Percentiles rank a stretch among this genome's conserved stretches.
phyloP scores from a whole-genome alignment of 2,888 invertebrate species.

The Formica aserva region DNA sequence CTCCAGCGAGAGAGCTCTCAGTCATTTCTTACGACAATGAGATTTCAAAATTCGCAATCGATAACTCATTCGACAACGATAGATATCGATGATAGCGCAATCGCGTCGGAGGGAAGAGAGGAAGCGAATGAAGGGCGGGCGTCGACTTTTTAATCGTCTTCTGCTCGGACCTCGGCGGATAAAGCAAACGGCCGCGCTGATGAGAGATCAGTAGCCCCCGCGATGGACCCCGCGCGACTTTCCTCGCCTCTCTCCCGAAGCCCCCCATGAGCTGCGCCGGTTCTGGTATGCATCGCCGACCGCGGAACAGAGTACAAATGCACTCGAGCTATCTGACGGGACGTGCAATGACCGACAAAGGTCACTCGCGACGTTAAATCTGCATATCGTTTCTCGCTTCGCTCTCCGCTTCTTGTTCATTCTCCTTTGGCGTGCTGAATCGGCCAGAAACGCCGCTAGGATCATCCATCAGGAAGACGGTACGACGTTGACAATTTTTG shows the following conservation, averaged over 20 bases:
- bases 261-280: slow-evolving; percentile 47
- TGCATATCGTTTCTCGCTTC: slow-evolving; percentile 73
- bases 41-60: not conserved
- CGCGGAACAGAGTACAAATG: slow-evolving; percentile 70
- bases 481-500: slow-evolving; percentile 3
- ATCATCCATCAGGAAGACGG: not conserved
- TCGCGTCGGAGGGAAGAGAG: not conserved
- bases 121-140: slow-evolving; percentile 49
- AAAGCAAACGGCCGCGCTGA: slow-evolving; percentile 53
- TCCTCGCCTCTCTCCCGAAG: not conserved
- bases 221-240: slow-evolving; percentile 3
- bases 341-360: slow-evolving; percentile 84
- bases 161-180: slow-evolving; percentile 50
- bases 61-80: not conserved
- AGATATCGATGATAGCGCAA: not conserved
- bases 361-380: slow-evolving; percentile 80
- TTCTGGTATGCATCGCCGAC: slow-evolving; percentile 69
- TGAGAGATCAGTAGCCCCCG: slow-evolving; percentile 48
- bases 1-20: not conserved
- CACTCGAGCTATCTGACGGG: slow-evolving; percentile 68
- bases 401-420: slow-evolving; percentile 50
- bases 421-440: slow-evolving; percentile 38
- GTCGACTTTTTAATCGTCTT: slow-evolving; percentile 50
- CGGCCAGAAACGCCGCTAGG: slow-evolving; percentile 13
- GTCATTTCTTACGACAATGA: not conserved